A percentile compares a stretch with the other conserved stretches of the same genome.
These are phyloP conservation scores for Pangasius mekongensis DNA, from an alignment of 2,797 vertebrate genomes.

Conservation along the genomic window DNA sequence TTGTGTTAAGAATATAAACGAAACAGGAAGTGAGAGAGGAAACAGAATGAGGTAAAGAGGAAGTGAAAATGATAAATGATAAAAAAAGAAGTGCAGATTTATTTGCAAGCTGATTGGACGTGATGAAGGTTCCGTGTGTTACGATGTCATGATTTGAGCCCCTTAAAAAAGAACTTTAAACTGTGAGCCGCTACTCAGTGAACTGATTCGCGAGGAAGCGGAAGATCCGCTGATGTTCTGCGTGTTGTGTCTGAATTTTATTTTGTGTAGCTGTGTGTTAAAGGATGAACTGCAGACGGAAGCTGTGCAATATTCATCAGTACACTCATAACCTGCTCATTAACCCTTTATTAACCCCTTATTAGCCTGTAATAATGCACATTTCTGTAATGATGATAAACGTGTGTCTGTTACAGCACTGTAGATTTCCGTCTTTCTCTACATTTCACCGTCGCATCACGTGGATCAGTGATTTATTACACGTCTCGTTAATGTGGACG, in stretches of 20 bases:
- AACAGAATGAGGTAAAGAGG: not conserved
- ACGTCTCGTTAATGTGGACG: not conserved
- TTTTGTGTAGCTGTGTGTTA: not conserved
- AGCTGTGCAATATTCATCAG: constrained; percentile 39
- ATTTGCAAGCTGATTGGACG: not conserved
- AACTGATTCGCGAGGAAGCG: not conserved
- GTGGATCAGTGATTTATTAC: not conserved
- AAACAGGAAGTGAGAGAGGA: not conserved
- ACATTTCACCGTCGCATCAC: not conserved
- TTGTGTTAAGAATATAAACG: not conserved
- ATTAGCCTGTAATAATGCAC: not conserved
- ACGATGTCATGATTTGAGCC: not conserved
- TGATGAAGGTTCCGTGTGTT: not conserved
- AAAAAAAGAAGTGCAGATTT: not conserved
- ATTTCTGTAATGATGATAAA: not conserved
- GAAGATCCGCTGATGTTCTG: not conserved
- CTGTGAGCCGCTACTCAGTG: not conserved
- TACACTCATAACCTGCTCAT: not conserved
- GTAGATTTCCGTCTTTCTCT: not conserved
- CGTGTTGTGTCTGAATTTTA: not conserved
- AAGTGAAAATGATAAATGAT: not conserved
- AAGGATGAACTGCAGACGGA: constrained; percentile 37
- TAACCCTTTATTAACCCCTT: not conserved
- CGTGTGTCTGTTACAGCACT: not conserved
- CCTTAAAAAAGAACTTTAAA: not conserved